A percentile compares a stretch with the other conserved stretches of the same genome.
phyloP scores from a whole-genome alignment of 2,113 vertebrate genomes.

The Phyllopteryx taeniolatus region DNA sequence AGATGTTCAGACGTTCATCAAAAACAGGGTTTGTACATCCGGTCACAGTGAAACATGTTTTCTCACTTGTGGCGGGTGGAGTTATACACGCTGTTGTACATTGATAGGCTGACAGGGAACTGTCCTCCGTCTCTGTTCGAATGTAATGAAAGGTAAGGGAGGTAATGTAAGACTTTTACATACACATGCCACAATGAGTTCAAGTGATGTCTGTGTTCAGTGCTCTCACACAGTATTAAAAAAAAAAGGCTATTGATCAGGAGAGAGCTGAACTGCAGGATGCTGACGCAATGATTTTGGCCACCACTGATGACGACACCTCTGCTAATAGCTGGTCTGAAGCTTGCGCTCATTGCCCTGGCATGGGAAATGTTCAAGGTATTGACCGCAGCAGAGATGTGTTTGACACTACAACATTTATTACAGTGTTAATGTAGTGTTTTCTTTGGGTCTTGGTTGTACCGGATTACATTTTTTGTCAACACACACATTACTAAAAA shows the following conservation, averaged over 20 bases:
- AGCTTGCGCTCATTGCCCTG: constrained; percentile 53
- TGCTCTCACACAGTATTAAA: constrained; percentile 12
- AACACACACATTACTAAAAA: neutral
- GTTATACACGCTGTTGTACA: neutral
- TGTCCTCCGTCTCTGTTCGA: neutral
- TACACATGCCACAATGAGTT: neutral
- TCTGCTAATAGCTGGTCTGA: constrained; percentile 47
- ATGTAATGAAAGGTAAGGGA: neutral
- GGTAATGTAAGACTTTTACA: too few relatives aligned
- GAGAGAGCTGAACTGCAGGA: constrained; percentile 47
- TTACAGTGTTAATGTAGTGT: neutral
- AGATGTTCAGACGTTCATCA: constrained; percentile 29
- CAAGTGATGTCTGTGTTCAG: neutral
- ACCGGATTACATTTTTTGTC: neutral
- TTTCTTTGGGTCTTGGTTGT: neutral
- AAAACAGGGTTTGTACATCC: neutral
- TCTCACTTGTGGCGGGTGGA: neutral
- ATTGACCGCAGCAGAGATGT: constrained; percentile 42
- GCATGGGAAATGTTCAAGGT: constrained; percentile 43
- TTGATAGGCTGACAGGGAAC: neutral
- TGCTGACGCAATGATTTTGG: constrained; percentile 55
- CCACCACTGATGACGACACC: constrained; percentile 50
- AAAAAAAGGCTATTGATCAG: constrained; percentile 46
- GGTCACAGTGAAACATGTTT: neutral
- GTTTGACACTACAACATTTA: constrained; percentile 15